phyloP scores from a whole-genome alignment of 2,113 vertebrate genomes.

The Ploceus nigricollis region DNA sequence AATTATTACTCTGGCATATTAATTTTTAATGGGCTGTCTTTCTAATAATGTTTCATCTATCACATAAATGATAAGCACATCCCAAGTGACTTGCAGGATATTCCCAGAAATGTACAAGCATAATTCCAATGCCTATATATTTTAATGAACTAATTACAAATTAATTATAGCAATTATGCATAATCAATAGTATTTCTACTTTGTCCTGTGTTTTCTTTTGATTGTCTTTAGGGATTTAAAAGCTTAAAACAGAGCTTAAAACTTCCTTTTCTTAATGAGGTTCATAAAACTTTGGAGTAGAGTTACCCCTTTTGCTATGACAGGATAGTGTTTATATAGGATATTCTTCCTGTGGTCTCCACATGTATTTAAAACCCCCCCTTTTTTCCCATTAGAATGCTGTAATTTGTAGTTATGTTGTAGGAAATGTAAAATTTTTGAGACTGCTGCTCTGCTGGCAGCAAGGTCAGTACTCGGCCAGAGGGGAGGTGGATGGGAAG shows the following conservation, averaged over 20 bases:
- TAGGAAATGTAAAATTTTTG: background rate
- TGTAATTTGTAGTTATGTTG: background rate
- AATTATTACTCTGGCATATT: conserved; percentile 51
- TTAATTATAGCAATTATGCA: conserved; percentile 62
- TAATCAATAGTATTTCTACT: conserved; percentile 58
- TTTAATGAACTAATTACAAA: conserved; percentile 68
- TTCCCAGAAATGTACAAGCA: conserved; percentile 65
- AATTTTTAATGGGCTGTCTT: conserved; percentile 69
- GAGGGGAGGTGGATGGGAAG: background rate
- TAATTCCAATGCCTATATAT: conserved; percentile 61
- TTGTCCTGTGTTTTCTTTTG: conserved; percentile 48
- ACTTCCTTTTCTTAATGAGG: background rate
- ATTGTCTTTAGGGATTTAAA: conserved; percentile 30
- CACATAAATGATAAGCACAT: conserved; percentile 58
- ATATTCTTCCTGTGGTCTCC: background rate
- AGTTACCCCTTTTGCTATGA: background rate
- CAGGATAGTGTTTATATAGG: background rate
- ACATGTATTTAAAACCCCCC: accelerated
- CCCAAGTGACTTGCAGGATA: conserved; percentile 51
- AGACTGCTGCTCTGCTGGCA: background rate
- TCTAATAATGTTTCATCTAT: conserved; percentile 66
- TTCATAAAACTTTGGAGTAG: background rate
- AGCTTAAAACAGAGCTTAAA: background rate
- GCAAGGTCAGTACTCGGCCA: background rate
- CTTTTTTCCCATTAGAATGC: background rate